Percentiles rank a stretch among this genome's conserved stretches.
Conservation (phyloP, 2,797 vertebrate genomes). For the Neoniphon sammara region DNA sequence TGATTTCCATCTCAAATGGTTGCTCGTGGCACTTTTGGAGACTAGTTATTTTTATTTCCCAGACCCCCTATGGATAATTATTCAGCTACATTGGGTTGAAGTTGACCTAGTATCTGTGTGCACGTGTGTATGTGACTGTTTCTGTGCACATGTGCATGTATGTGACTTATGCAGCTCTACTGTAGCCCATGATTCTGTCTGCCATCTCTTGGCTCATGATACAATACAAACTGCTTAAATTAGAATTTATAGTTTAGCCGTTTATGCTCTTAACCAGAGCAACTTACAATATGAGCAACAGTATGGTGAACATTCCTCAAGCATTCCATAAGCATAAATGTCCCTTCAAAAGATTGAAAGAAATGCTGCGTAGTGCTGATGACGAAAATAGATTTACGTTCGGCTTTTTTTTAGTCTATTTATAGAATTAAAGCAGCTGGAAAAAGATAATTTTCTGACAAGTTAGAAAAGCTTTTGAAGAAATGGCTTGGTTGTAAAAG, state of each 20-base stretch:
- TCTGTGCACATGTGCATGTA: constrained; percentile 10
- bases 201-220: constrained; percentile 15
- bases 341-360: constrained; percentile 24
- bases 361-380: constrained; percentile 22
- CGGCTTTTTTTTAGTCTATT: constrained; percentile 55
- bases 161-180: constrained; percentile 2
- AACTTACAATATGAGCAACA: too few species aligned
- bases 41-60: constrained; percentile 26
- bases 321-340: constrained; percentile 3
- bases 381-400: constrained; percentile 59
- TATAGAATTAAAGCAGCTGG: constrained; percentile 48
- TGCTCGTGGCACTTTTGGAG: constrained; percentile 12
- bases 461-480: constrained; percentile 20
- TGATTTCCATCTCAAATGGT: constrained; percentile 15
- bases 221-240: constrained; percentile 14
- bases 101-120: constrained; percentile 1
- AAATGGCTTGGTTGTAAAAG: constrained; percentile 21
- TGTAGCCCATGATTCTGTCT: constrained; percentile 22
- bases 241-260: too few species aligned
- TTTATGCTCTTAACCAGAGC: too few species aligned
- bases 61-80: constrained; percentile 30
- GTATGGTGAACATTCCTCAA: too few species aligned
- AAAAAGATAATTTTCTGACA: constrained; percentile 18
- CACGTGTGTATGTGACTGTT: constrained; percentile 14
- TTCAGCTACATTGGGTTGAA: constrained; percentile 16